Evolutionary conservation across 2,888 invertebrate species (phyloP), one percentile per base, ranked within the genome.

Genomic region (Choristoneura rosaceana): DNA sequence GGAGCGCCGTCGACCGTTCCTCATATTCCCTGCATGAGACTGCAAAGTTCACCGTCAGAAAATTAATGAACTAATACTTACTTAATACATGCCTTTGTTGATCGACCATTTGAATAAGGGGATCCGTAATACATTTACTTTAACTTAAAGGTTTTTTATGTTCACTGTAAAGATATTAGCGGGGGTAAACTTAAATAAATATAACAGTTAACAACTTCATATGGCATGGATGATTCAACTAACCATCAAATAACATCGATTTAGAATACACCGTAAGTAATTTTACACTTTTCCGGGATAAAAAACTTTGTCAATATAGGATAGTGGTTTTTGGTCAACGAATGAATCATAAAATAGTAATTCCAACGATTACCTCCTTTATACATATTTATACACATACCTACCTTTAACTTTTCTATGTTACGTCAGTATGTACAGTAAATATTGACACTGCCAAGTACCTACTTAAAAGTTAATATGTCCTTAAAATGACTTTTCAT

Each of bases 11-110:
- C 61, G 63, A 64, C 41, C 47, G 58, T 68, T 41, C 59, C 69
- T 73, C 73, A 73, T 73, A 73, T 68, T 73, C 63, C 50, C 63
- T 69, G 69, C 69, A 73, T 69, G 64, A 73, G 59, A 64, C 52
- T 68, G 76, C 73, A 79, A 81, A 81, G 77, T 81, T 79, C 76
- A 74, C 81, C 82, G 78, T 81, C 71, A 69, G 65, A 74, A 83
- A 84, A 86, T 87, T 87, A 86, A 84, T 87, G 81, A 69, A 73
- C 63, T 73, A 52, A 71, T 66, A 69, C 59, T 63, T 68, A 68
- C 59, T 63, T 68, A 68, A 64, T 64, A 73, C 59, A 64, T 41
- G 62, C 59, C 68, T 63, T 33, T 33, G 43, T 25, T 43, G 59
- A 66, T 71, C 43, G 66, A 34, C 38, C 17, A 66, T 60, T 59